Evolutionary conservation across 2,888 invertebrate species (phyloP), one percentile per base, ranked within the genome.

Genomic region (Augochlorella aurata): DNA sequence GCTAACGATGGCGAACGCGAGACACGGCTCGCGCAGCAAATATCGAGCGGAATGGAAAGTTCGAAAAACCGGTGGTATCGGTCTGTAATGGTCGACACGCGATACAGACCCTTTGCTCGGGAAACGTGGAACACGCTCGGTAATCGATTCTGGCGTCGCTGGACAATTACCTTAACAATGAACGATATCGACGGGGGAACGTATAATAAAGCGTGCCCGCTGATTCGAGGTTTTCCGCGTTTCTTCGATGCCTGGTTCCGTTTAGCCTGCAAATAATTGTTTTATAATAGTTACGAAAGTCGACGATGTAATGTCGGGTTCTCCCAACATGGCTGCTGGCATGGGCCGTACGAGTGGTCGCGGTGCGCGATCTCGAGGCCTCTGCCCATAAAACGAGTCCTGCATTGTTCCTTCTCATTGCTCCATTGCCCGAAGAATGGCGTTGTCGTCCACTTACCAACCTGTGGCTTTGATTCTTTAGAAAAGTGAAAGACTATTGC

Each of bases 181-280:
- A 84, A 81, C 78, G 73, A 81, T 84, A 79, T 68, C 68, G 74
- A 29, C 77, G 72, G 49, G 63, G 24, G 29, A 49, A 77, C 68
- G 75, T 84, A 71, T 74, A 87, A 87, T 82, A 84, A 75, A 38
- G 50, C 65, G 75, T 58, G 54, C 78, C 77, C 74, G 81, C 66
- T 61, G 79, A 85, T 75, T 84, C 80, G 70, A 61, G 58, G 71
- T 68, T 73, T 85, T 85, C 81, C 87, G 77, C 63, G 68, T 84
- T 81, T 87, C 79, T 81, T 71, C 72, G 52, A 54, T 72, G 71
- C 45, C 72, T 29, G 29, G 50, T 63, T 81, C 63, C 54, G 69
- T 69, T 75, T 61, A 49, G 49, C 54, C 72, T 38, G 61, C 54
- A 54, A 74, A 69, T 74, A 77, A 74, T 78, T 69, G 81, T 77